Percentiles rank a stretch among this genome's conserved stretches.
These are phyloP conservation scores for Campaea margaritaria DNA, from an alignment of 2,888 invertebrate species.

Conservation along the genomic window DNA sequence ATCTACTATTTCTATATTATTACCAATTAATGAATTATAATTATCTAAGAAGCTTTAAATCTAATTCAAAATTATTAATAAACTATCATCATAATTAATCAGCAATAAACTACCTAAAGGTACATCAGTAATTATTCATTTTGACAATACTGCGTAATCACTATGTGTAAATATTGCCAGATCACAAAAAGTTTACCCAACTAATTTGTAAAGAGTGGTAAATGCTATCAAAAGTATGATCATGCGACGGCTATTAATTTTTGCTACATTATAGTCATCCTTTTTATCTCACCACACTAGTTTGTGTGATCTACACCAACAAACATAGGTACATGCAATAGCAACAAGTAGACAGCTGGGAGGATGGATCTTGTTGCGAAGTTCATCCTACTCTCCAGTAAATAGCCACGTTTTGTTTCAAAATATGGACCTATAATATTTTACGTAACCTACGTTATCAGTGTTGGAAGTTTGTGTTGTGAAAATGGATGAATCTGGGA, in stretches of 20 bases:
- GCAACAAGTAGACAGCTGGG: constrained; percentile 83
- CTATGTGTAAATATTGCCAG: constrained; percentile 32
- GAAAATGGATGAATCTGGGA: constrained; percentile 87
- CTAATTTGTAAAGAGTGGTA: constrained; percentile 38
- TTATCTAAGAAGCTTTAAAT: too few species aligned
- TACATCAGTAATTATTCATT: too few species aligned
- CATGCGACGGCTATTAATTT: constrained; percentile 45
- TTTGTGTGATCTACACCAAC: constrained; percentile 56
- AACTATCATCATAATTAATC: too few species aligned
- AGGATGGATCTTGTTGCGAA: constrained; percentile 77
- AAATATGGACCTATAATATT: constrained; percentile 51
- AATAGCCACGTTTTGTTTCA: constrained; percentile 65
- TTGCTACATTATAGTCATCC: constrained; percentile 62
- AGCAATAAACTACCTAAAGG: too few species aligned
- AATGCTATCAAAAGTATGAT: constrained; percentile 23
- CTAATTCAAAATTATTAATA: too few species aligned
- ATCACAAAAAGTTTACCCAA: constrained; percentile 31
- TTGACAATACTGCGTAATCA: background rate
- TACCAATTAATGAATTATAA: too few species aligned
- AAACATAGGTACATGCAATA: constrained; percentile 51
- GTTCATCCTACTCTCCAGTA: constrained; percentile 58
- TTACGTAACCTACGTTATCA: constrained; percentile 56
- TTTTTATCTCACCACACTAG: constrained; percentile 55
- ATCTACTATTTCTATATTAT: background rate
- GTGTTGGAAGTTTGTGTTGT: constrained; percentile 69